Conservation (phyloP, 1,140 invertebrate genomes). For the Cyclina sinensis region DNA sequence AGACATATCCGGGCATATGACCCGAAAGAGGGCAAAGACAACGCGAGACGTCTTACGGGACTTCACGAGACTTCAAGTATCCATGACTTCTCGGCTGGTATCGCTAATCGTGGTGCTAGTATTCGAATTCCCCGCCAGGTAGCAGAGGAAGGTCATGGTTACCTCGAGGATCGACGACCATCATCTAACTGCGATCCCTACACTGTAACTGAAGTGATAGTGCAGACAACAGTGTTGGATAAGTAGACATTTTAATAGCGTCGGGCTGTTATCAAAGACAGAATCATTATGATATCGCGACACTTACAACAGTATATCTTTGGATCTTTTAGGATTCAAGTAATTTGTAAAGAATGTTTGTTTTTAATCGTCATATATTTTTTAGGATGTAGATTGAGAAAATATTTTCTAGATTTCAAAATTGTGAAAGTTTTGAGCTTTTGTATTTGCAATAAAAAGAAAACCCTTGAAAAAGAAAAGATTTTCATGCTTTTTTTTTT, state of each 20-base stretch:
- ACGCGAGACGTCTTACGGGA: constrained; percentile 87
- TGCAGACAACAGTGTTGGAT: constrained; percentile 78
- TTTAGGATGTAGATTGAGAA: too few relatives aligned
- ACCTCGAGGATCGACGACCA: constrained; percentile 97
- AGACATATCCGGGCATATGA: constrained; percentile 97
- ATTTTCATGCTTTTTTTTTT: too few relatives aligned
- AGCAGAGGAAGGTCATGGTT: constrained; percentile 96
- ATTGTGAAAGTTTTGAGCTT: too few relatives aligned
- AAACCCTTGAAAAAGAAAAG: too few relatives aligned
- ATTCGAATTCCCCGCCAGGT: constrained; percentile 89
- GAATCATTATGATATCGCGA: too few relatives aligned
- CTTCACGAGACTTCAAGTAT: constrained; percentile 86
- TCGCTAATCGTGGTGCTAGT: constrained; percentile 88
- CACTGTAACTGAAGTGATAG: constrained; percentile 86
- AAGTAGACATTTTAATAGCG: constrained; percentile 43
- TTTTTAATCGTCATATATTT: too few relatives aligned
- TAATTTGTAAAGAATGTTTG: too few relatives aligned
- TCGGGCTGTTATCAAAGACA: too few relatives aligned
- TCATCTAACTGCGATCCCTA: constrained; percentile 98
- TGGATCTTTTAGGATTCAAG: too few relatives aligned
- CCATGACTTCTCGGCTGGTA: constrained; percentile 86
- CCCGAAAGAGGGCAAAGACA: constrained; percentile 89
- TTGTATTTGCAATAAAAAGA: too few relatives aligned
- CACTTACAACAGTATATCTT: too few relatives aligned
- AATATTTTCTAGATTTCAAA: too few relatives aligned